These are phyloP conservation scores for Pelodiscus sinensis DNA, from an alignment of 2,113 vertebrate genomes.

Conservation along the genomic window DNA sequence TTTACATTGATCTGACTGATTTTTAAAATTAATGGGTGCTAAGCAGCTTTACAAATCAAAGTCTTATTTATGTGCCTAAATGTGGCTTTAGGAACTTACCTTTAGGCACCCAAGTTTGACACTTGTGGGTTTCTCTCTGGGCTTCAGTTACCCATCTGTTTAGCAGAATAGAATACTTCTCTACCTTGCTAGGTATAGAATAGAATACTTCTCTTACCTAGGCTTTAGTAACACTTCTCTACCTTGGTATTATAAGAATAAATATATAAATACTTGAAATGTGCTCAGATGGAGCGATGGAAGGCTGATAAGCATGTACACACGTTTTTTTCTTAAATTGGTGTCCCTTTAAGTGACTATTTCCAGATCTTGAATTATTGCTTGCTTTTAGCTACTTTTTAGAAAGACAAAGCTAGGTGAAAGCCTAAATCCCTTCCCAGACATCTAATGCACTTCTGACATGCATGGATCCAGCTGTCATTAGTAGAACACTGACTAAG, in stretches of 20 bases:
- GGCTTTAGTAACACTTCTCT: neutral
- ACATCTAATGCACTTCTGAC: neutral
- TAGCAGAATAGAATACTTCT: neutral
- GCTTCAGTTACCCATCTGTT: accelerated
- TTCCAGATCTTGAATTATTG: neutral
- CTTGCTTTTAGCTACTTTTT: neutral
- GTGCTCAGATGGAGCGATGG: neutral
- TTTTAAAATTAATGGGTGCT: neutral
- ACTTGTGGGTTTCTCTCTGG: neutral
- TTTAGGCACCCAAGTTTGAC: neutral
- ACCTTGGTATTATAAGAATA: neutral
- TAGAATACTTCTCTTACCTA: neutral
- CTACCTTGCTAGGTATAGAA: neutral
- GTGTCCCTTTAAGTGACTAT: neutral
- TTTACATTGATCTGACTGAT: neutral
- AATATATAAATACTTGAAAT: neutral
- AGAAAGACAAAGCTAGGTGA: neutral
- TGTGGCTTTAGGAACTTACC: neutral
- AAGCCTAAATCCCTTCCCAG: neutral
- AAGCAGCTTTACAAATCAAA: neutral
- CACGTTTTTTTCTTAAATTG: neutral
- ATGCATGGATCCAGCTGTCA: neutral
- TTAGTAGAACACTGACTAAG: neutral
- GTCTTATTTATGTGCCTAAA: neutral
- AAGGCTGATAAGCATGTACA: neutral